A percentile compares a stretch with the other conserved stretches of the same genome.
Conservation (phyloP, 2,888 invertebrate genomes). For the Euplagia quadripunctaria region DNA sequence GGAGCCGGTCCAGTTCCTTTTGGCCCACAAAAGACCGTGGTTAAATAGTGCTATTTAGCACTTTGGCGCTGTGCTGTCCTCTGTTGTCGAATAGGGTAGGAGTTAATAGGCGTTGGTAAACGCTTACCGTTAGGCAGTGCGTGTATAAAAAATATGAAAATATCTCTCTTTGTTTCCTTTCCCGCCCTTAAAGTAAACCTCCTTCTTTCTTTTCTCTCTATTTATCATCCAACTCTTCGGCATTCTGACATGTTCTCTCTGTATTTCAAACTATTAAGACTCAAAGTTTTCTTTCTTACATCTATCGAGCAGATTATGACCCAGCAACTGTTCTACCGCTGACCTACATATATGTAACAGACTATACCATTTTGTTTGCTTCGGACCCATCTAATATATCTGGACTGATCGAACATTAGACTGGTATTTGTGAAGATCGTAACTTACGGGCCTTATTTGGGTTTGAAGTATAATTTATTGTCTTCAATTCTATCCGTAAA, state of each 20-base stretch:
- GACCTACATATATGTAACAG: neutral
- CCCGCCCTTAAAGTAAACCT: too few relatives aligned
- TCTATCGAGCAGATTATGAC: neutral
- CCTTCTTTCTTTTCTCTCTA: too few relatives aligned
- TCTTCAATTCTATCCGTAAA: conserved; percentile 83
- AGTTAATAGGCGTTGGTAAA: neutral
- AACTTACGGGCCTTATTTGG: conserved; percentile 84
- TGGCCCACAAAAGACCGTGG: neutral
- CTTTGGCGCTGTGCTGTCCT: neutral
- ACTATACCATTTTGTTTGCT: conserved; percentile 41
- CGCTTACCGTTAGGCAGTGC: neutral
- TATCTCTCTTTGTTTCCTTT: too few relatives aligned
- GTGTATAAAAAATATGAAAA: neutral
- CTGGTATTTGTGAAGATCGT: conserved; percentile 74
- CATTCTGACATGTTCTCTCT: too few relatives aligned
- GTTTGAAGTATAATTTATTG: conserved; percentile 87
- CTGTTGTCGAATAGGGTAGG: neutral
- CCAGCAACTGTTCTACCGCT: neutral
- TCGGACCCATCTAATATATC: conserved; percentile 74
- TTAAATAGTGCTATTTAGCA: neutral
- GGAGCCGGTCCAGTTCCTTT: neutral
- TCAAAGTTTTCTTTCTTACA: neutral
- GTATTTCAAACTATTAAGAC: too few relatives aligned
- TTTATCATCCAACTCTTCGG: too few relatives aligned
- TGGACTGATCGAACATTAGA: conserved; percentile 78